A percentile compares a stretch with the other conserved stretches of the same genome.
Evolutionary conservation across 2,113 vertebrate genomes (phyloP).

Genomic region (Formicarius rufipectus): DNA sequence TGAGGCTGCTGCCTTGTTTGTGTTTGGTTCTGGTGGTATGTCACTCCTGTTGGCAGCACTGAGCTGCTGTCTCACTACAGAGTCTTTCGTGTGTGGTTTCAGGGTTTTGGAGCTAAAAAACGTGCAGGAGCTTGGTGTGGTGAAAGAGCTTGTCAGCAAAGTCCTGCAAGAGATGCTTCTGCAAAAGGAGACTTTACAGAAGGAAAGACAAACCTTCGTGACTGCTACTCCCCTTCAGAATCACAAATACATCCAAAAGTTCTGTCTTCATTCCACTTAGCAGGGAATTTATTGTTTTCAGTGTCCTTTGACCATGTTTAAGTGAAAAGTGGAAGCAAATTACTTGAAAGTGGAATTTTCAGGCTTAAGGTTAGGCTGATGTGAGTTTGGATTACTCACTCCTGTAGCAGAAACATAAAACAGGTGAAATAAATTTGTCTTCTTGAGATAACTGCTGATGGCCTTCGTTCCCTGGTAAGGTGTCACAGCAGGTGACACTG

Average conservation of each 20-base stretch:
- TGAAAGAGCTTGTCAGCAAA: slow-evolving; percentile 12
- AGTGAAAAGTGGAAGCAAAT: slow-evolving; percentile 23
- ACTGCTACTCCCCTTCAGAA: not conserved
- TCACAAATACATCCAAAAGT: not conserved
- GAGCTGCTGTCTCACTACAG: accelerated
- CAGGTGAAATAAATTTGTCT: slow-evolving; percentile 20
- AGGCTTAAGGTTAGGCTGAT: not conserved
- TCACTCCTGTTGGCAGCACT: not conserved
- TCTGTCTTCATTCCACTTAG: not conserved
- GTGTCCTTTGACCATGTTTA: not conserved
- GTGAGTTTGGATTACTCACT: not conserved
- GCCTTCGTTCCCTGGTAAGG: not conserved
- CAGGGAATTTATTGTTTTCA: not conserved
- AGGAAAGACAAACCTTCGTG: not conserved
- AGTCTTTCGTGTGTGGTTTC: not conserved
- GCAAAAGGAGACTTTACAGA: not conserved
- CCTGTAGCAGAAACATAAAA: not conserved
- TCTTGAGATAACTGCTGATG: not conserved
- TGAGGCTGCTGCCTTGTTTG: not conserved
- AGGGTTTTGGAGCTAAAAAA: not conserved
- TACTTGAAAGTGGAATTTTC: not conserved
- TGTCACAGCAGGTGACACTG: not conserved
- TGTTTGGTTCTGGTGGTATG: not conserved
- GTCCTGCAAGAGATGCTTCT: not conserved
- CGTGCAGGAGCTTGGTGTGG: not conserved